Evolutionary conservation across 2,888 invertebrate genomes (phyloP), one percentile per base, ranked within the genome.

Genomic region (Zeuzera pyrina): DNA sequence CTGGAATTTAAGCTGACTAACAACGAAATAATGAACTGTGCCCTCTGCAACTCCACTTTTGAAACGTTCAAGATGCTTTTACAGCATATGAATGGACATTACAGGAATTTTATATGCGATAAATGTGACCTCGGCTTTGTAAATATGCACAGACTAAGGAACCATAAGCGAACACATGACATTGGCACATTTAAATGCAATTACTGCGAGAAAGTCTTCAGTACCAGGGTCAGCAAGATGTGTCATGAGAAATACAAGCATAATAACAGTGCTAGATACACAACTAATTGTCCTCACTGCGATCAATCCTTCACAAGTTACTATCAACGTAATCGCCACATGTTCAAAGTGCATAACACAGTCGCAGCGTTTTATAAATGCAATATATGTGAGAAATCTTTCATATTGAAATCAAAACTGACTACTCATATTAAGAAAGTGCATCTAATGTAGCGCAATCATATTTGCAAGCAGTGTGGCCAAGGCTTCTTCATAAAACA

Each of bases 81-180:
- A 0, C 77, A 78, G 36, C 81, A 81, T 10, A 79, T 81, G 79
- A 79, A 79, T 15, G 65, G 71, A 0, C 81, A 79, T 43, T 79
- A 77, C 30, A 58, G 78, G 12, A 78, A 79, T 31, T 78, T 61
- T 35, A 57, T 79, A 0, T 81, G 81, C 15, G 74, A 74, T 1
- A 58, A 65, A 0, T 81, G 81, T 30, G 76, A 78, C 34, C 38
- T 70, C 40, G 79, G 79, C 0, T 81, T 73, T 33, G 66, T 78
- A 12, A 79, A 78, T 15, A 67, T 66, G 19, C 73, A 76, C 26
- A 55, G 74, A 7, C 39, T 79, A 15, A 66, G 57, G 16, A 72
- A 66, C 22, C 81, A 81, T 15, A 63, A 69, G 11, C 47, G 73
- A 0, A 78, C 70, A 0, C 77, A 78, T 22, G 73, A 79, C 0